Evolutionary conservation across 2,888 invertebrate genomes (phyloP).

Genomic region (Mechanitis messenoides): DNA sequence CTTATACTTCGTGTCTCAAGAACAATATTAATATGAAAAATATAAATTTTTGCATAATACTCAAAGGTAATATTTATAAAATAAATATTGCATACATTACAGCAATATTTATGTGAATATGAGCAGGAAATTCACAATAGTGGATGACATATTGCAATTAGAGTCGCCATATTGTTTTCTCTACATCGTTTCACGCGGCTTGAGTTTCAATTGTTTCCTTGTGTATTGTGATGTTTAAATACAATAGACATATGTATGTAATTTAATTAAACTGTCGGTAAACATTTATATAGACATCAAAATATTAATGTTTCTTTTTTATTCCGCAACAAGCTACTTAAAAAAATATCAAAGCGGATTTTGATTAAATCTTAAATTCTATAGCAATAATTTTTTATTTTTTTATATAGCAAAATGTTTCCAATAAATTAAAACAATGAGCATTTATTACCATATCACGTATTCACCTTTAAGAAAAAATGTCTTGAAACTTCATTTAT

Average conservation of each 20-base stretch:
- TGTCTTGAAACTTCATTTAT: slow-evolving; percentile 6
- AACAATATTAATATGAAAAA: too few relatives aligned
- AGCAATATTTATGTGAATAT: slow-evolving; percentile 13
- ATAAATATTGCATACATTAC: neutral
- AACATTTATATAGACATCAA: too few relatives aligned
- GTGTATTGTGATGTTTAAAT: neutral
- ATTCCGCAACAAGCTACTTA: too few relatives aligned
- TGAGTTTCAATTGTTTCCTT: slow-evolving; percentile 6
- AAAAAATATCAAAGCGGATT: neutral
- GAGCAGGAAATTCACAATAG: slow-evolving; percentile 3
- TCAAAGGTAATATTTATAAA: neutral
- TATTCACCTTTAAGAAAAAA: slow-evolving; percentile 13
- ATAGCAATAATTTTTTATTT: neutral
- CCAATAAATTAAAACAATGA: neutral
- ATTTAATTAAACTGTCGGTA: neutral
- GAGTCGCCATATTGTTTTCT: slow-evolving; percentile 5
- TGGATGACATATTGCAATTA: slow-evolving; percentile 2
- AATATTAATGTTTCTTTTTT: too few relatives aligned
- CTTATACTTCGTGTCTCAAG: neutral
- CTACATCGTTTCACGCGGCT: slow-evolving; percentile 2
- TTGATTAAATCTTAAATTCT: too few relatives aligned
- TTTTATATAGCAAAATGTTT: neutral
- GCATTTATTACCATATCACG: slow-evolving; percentile 9
- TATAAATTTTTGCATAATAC: too few relatives aligned
- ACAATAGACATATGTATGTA: neutral